phyloP scores from a whole-genome alignment of 2,113 vertebrate species.

The Coreoperca whiteheadi region DNA sequence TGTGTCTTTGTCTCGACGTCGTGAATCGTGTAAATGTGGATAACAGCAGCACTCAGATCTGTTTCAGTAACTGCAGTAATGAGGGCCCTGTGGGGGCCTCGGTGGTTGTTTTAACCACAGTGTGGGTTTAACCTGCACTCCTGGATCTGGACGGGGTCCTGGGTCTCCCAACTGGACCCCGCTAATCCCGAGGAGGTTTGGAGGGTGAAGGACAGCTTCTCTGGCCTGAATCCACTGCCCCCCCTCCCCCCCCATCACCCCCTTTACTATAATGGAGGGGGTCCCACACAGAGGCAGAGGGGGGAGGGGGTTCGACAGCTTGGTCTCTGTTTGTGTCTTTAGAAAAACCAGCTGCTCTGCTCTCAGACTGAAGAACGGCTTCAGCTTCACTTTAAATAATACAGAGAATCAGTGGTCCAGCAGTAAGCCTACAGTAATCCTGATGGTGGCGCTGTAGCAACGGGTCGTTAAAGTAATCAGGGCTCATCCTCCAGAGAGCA shows the following conservation, averaged over 20 bases:
- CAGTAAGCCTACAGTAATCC: too few species aligned
- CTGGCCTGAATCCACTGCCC: conserved; percentile 13
- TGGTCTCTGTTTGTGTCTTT: conserved; percentile 36
- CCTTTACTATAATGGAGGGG: conserved; percentile 7
- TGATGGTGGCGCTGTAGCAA: too few species aligned
- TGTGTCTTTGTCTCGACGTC: too few species aligned
- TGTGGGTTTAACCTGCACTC: background rate
- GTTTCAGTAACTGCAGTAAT: too few species aligned
- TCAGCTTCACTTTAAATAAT: background rate
- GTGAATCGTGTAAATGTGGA: too few species aligned
- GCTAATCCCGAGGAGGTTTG: background rate
- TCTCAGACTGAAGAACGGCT: conserved; percentile 19
- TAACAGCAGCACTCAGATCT: too few species aligned
- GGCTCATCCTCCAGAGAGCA: too few species aligned
- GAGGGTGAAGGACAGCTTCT: background rate
- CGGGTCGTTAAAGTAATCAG: too few species aligned
- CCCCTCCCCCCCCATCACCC: conserved; percentile 1
- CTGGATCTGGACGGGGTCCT: background rate
- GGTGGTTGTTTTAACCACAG: background rate
- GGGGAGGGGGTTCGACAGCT: conserved; percentile 35
- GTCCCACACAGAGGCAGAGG: conserved; percentile 22
- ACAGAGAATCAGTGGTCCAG: too few species aligned
- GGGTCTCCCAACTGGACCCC: conserved; percentile 2
- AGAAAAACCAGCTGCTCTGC: conserved; percentile 54
- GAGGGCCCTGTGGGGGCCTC: too few species aligned